Percentiles rank a stretch among this genome's conserved stretches.
These are phyloP conservation scores for Ectobius pallidus DNA, from an alignment of 2,888 invertebrate genomes.

Conservation along the genomic window DNA sequence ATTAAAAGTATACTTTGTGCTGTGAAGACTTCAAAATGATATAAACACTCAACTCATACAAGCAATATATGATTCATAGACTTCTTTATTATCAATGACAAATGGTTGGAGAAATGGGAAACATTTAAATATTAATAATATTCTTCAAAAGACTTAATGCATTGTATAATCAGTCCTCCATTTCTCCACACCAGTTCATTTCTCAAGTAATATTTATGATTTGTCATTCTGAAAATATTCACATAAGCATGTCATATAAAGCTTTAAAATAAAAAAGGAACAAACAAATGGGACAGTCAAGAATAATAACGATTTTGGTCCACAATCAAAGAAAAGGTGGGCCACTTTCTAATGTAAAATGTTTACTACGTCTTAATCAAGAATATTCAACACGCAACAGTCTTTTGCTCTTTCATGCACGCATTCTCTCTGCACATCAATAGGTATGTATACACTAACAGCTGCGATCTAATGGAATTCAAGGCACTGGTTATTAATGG, in stretches of 20 bases:
- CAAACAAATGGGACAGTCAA: neutral
- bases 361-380: neutral
- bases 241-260: neutral
- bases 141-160: too few species aligned
- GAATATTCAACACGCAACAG: neutral
- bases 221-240: too few species aligned
- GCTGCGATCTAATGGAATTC: neutral
- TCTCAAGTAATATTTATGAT: too few species aligned
- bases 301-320: neutral
- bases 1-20: too few species aligned
- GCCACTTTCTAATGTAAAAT: neutral
- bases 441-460: neutral
- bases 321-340: neutral
- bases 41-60: too few species aligned
- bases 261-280: conserved; percentile 10
- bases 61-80: too few species aligned
- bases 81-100: too few species aligned
- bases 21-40: too few species aligned
- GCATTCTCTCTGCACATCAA: neutral
- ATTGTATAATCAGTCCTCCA: too few species aligned
- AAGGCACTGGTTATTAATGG: conserved; percentile 8
- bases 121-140: too few species aligned
- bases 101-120: too few species aligned
- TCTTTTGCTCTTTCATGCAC: neutral
- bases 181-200: too few species aligned